Evolutionary conservation across 2,113 vertebrate genomes (phyloP).

Genomic region (Triplophysa siluroides): DNA sequence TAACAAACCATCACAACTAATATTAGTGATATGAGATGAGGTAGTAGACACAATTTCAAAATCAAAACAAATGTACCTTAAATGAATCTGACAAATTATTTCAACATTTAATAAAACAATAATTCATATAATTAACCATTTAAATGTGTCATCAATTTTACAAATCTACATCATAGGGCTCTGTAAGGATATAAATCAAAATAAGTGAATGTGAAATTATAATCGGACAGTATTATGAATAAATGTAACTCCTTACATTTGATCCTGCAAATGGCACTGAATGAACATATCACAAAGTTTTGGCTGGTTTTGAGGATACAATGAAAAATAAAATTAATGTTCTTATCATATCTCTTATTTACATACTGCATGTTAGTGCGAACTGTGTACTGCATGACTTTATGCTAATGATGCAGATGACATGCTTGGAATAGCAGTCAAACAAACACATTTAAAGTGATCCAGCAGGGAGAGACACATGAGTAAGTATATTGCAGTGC

Average conservation of each 20-base stretch:
- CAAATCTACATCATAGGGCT: not conserved
- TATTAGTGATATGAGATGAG: constrained; percentile 17
- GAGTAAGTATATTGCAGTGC: constrained; percentile 7
- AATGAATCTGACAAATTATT: not conserved
- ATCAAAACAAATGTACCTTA: not conserved
- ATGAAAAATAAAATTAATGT: not conserved
- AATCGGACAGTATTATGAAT: not conserved
- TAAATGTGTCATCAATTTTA: not conserved
- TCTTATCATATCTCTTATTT: constrained; percentile 16
- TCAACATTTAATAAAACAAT: too few species aligned
- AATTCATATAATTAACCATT: not conserved
- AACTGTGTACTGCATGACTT: constrained; percentile 1
- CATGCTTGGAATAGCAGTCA: constrained; percentile 4
- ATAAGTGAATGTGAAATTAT: not conserved
- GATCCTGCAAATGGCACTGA: not conserved
- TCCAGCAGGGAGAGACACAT: constrained; percentile 1
- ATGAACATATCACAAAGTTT: not conserved
- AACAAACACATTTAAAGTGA: constrained; percentile 11
- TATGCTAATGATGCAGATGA: not conserved
- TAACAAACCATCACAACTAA: constrained; percentile 55
- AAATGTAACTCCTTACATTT: not conserved
- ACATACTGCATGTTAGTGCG: constrained; percentile 16
- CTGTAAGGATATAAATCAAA: not conserved
- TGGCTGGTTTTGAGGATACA: not conserved
- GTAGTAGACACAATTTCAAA: constrained; percentile 20